Base-by-base conservation (phyloP, 2,888 invertebrate genomes). In the Spisula solida region DNA sequence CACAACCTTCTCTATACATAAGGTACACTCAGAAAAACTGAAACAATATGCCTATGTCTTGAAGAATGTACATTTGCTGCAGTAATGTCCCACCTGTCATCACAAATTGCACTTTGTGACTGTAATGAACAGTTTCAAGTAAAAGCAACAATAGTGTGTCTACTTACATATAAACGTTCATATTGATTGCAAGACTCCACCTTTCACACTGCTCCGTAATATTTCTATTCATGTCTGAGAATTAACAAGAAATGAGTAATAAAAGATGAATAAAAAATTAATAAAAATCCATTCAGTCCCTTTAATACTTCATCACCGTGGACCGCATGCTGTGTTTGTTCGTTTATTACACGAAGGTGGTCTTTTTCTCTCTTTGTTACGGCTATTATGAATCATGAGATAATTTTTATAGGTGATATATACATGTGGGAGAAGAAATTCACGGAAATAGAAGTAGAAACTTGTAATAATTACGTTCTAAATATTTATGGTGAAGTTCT, bases 261-360 rank as follows among this genome's bases (percentile, higher is more conserved):
- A 75, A 75, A 31, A 2, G 20, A 75, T 29, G 31, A 34, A 75
- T 75, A 75, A 75, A 75, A 75, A 31, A 75, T 75, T 75, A 75
- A 75, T 75, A 75, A 75, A 75, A 75, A 75, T 31, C 31, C 34
- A 16, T 75, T 75, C 16, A 31, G 34, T 18, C 75, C 75, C 75
- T 75, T 75, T 75, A 25, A 75, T 75, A 18, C 31, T 75, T 75
- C 12, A 75, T 34, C 31, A 75, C 18, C 18, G 12, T 2, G 34
- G 75, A 75, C 75, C 75, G 31, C 75, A 31, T 75, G 34, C 75
- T 75, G 75, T 16, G 75, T 75, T 75, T 75, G 10, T 75, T 75
- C 6, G 31, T 75, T 75, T 31, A 75, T 75, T 75, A 31, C 75
- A 75, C 1, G 75, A 34, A 31, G 31, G 75, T 34, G 31, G 34